phyloP scores from a whole-genome alignment of 2,797 vertebrate species.

The Emydoidea blandingii region DNA sequence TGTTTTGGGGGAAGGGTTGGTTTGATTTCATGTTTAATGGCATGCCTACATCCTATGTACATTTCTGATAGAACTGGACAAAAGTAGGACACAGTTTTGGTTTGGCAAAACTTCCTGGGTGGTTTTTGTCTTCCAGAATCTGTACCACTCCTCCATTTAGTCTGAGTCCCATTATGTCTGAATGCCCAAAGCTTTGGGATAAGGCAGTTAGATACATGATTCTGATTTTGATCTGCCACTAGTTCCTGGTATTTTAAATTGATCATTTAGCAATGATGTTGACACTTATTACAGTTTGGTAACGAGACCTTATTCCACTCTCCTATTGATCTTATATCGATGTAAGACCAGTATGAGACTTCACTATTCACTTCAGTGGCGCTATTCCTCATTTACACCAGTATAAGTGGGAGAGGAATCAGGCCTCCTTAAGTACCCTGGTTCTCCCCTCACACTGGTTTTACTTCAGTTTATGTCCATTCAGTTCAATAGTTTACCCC shows the following conservation, averaged over 20 bases:
- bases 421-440: fast-evolving
- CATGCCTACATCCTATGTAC: background rate
- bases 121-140: background rate
- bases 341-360: background rate
- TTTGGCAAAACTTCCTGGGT: constrained; percentile 58
- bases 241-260: background rate
- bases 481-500: background rate
- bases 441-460: background rate
- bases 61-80: constrained; percentile 22
- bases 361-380: background rate
- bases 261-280: background rate
- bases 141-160: background rate
- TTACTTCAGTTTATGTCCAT: background rate
- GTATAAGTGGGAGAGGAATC: background rate
- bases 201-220: background rate
- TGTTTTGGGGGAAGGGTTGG: constrained; percentile 48
- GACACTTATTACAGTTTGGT: background rate
- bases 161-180: background rate
- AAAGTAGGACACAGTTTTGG: constrained; percentile 50
- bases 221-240: background rate
- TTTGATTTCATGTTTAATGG: constrained; percentile 51
- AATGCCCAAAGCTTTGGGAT: background rate
- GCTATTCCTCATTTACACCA: background rate
- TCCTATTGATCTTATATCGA: background rate
- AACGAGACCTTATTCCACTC: background rate